phyloP scores from a whole-genome alignment of 2,888 invertebrate species.

The Drosophila koepferae region DNA sequence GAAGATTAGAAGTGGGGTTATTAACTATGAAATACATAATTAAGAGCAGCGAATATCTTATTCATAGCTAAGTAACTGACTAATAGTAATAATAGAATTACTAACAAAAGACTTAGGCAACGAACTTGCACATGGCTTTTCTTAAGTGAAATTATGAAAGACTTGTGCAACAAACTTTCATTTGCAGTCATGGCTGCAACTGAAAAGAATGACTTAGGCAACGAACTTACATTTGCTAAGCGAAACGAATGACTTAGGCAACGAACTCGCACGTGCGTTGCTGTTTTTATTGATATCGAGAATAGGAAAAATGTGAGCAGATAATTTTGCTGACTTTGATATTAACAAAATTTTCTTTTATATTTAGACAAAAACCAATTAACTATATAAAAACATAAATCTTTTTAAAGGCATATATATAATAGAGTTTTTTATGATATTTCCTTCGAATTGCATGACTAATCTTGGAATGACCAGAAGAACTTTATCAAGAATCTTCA shows the following conservation, averaged over 20 bases:
- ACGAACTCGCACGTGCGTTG: slow-evolving; percentile 54
- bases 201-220: slow-evolving; percentile 56
- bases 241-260: slow-evolving; percentile 39
- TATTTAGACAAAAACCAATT: too few relatives aligned
- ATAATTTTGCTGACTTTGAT: too few relatives aligned
- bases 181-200: not conserved
- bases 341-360: not conserved
- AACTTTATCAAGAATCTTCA: not conserved
- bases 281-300: not conserved
- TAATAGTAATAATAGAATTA: not conserved
- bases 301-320: not conserved
- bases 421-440: not conserved
- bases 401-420: not conserved
- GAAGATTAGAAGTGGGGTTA: not conserved
- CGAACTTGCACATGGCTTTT: slow-evolving; percentile 36
- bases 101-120: slow-evolving; percentile 45
- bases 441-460: not conserved
- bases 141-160: slow-evolving; percentile 38
- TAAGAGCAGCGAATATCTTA: not conserved
- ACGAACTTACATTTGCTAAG: slow-evolving; percentile 39
- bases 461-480: not conserved
- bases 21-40: not conserved
- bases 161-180: slow-evolving; percentile 61
- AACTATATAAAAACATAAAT: too few relatives aligned
- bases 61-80: not conserved